Conservation (phyloP, 2,797 vertebrate species). For the Macropodus opercularis region DNA sequence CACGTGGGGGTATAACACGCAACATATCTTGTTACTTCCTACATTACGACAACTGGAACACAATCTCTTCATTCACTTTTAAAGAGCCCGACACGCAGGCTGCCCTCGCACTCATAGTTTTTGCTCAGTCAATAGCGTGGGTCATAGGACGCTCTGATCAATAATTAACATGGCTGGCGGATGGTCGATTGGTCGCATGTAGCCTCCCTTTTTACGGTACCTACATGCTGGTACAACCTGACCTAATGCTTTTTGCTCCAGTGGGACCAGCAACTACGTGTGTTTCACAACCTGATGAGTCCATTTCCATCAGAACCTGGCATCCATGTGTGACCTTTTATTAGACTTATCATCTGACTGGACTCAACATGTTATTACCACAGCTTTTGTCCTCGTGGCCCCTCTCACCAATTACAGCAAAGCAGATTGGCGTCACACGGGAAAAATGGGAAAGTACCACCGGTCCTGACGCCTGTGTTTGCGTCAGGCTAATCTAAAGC, state of each 20-base stretch:
- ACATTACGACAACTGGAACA: slow-evolving; percentile 63
- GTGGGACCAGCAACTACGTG: not conserved
- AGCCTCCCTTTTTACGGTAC: slow-evolving; percentile 11
- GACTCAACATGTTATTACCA: not conserved
- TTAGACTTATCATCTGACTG: not conserved
- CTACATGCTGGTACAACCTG: slow-evolving; percentile 22
- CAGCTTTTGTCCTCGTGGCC: slow-evolving; percentile 8
- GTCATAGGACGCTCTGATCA: slow-evolving; percentile 72
- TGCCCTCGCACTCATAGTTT: no score
- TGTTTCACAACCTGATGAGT: not conserved
- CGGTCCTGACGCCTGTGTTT: slow-evolving; percentile 16
- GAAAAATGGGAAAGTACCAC: slow-evolving; percentile 22
- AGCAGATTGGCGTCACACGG: slow-evolving; percentile 33
- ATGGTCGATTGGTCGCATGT: slow-evolving; percentile 34
- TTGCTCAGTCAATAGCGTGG: slow-evolving; percentile 70
- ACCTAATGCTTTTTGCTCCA: slow-evolving; percentile 19
- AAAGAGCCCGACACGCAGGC: slow-evolving; percentile 30
- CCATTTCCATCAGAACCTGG: not conserved
- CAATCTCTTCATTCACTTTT: slow-evolving; percentile 58
- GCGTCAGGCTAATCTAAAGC: not conserved
- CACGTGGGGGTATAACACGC: slow-evolving; percentile 35
- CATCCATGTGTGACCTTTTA: not conserved
- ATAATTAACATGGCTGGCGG: slow-evolving; percentile 66
- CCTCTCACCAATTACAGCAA: slow-evolving; percentile 10
- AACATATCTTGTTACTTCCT: slow-evolving; percentile 44